These are phyloP conservation scores for Halictus quadricinctus DNA, from an alignment of 2,888 invertebrate genomes.

Conservation along the genomic window DNA sequence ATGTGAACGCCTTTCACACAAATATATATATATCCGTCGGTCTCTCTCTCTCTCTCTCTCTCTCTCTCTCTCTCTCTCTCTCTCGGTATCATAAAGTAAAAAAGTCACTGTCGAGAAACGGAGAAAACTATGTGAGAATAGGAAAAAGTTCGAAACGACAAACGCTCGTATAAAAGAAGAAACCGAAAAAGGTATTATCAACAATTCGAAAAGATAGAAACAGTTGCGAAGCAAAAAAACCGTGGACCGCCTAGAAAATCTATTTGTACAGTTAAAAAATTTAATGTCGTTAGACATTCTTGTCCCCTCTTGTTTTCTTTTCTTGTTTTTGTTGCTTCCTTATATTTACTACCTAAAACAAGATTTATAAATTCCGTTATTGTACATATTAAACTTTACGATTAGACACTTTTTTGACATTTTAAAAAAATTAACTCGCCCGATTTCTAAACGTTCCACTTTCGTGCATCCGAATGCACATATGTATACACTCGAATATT, in stretches of 20 bases:
- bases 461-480: neutral
- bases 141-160: constrained; percentile 35
- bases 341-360: constrained; percentile 9
- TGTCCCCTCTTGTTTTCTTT: neutral
- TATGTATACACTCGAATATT: constrained; percentile 16
- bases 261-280: constrained; percentile 17
- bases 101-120: constrained; percentile 49
- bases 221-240: neutral
- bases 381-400: constrained; percentile 10
- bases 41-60: constrained; percentile 9
- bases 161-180: constrained; percentile 37
- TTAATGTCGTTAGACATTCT: constrained; percentile 11
- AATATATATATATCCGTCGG: constrained; percentile 2
- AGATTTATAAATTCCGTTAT: constrained; percentile 4
- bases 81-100: constrained; percentile 49
- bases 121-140: constrained; percentile 48
- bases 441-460: constrained; percentile 13
- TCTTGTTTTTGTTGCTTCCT: neutral
- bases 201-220: constrained; percentile 19
- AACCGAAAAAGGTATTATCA: constrained; percentile 36
- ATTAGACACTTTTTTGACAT: neutral
- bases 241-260: constrained; percentile 20
- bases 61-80: constrained; percentile 13
- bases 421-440: constrained; percentile 3
- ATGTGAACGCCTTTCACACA: constrained; percentile 30